phyloP scores from a whole-genome alignment of 2,113 vertebrate genomes.

The Heterocephalus glaber region DNA sequence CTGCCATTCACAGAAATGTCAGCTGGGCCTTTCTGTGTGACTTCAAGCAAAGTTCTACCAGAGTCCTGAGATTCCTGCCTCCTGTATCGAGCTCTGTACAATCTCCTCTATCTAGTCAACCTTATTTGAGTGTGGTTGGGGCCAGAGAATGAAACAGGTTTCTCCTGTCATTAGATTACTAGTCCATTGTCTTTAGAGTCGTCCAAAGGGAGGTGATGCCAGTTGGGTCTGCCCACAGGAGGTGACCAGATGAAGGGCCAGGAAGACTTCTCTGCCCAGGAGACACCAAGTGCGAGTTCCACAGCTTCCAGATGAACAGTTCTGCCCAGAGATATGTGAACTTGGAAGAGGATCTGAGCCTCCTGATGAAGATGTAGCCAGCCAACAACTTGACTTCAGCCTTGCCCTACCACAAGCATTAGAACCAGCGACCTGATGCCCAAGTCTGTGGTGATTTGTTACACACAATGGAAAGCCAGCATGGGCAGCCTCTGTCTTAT shows the following conservation, averaged over 20 bases:
- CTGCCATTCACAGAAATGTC: not conserved
- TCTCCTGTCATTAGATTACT: not conserved
- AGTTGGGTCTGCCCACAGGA: not conserved
- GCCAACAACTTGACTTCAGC: not conserved
- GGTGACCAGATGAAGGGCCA: not conserved
- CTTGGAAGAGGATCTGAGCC: not conserved
- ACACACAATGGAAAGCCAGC: not conserved
- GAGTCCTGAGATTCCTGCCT: not conserved
- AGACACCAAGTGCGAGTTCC: not conserved
- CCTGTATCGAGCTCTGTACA: fast-evolving
- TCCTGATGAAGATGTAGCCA: not conserved
- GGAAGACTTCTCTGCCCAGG: not conserved
- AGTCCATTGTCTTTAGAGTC: not conserved
- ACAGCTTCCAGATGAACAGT: not conserved
- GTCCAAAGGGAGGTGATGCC: not conserved
- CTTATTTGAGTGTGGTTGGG: not conserved
- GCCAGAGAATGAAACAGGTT: not conserved
- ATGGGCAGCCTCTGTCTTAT: not conserved
- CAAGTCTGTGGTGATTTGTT: not conserved
- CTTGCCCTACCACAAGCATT: not conserved
- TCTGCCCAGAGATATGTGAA: not conserved
- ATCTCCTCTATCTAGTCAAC: not conserved
- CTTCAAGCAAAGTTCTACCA: not conserved
- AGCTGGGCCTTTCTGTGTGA: not conserved
- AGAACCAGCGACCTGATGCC: not conserved